A percentile compares a stretch with the other conserved stretches of the same genome.
Conservation (phyloP, 1,140 invertebrate species). For the Solen grandis region DNA sequence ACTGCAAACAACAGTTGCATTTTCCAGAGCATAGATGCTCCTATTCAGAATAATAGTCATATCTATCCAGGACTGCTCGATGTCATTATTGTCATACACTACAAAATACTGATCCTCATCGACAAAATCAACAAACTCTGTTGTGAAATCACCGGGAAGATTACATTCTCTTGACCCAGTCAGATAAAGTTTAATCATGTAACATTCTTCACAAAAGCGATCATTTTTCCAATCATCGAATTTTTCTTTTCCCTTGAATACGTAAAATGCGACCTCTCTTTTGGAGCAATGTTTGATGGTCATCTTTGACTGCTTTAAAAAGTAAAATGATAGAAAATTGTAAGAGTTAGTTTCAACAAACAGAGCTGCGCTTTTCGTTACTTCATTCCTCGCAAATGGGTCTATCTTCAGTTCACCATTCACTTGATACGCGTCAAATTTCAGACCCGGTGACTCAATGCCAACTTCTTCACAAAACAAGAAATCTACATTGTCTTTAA, state of each 20-base stretch:
- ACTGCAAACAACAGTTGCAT: slow-evolving; percentile 4
- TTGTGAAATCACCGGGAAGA: too few relatives aligned
- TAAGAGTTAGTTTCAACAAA: slow-evolving; percentile 2
- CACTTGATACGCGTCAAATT: slow-evolving; percentile 24
- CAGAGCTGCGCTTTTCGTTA: slow-evolving; percentile 5
- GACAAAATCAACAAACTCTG: too few relatives aligned
- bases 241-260: slow-evolving; percentile 9
- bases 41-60: neutral
- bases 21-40: slow-evolving; percentile 1
- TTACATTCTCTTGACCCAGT: too few relatives aligned
- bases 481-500: slow-evolving; percentile 31
- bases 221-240: slow-evolving; percentile 30
- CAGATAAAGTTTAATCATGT: neutral
- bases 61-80: slow-evolving; percentile 16
- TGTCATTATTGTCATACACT: slow-evolving; percentile 9
- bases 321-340: slow-evolving; percentile 29
- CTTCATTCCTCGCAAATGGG: neutral
- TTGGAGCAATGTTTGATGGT: neutral
- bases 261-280: neutral
- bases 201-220: slow-evolving; percentile 34
- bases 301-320: slow-evolving; percentile 9
- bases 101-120: slow-evolving; percentile 39
- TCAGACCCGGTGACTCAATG: slow-evolving; percentile 19
- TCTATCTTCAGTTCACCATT: slow-evolving; percentile 1
- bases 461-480: slow-evolving; percentile 42